These are phyloP conservation scores for Propithecus coquereli DNA, from an alignment of 2,113 vertebrate genomes.

Conservation along the genomic window DNA sequence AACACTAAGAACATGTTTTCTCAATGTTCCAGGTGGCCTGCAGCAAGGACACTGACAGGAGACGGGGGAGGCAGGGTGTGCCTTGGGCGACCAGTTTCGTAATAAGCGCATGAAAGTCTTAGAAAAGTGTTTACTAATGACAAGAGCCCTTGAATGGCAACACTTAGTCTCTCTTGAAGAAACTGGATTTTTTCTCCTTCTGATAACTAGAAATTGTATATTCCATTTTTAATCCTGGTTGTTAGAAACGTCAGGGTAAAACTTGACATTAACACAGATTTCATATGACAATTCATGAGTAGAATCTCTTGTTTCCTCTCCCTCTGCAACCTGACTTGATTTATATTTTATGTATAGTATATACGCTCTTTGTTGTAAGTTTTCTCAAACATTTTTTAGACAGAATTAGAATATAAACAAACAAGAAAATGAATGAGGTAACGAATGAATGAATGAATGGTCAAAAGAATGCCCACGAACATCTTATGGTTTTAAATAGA, in stretches of 20 bases:
- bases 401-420: constrained; percentile 3
- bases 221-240: not conserved
- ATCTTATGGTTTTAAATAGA: not conserved
- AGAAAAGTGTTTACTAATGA: not conserved
- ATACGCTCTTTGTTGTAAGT: not conserved
- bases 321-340: not conserved
- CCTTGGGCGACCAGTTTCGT: not conserved
- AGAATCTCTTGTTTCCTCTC: not conserved
- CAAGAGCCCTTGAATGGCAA: not conserved
- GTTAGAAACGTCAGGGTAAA: not conserved
- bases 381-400: not conserved
- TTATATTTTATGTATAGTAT: not conserved
- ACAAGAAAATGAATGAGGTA: not conserved
- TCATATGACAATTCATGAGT: not conserved
- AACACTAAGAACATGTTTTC: not conserved
- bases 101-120: not conserved
- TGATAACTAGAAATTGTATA: not conserved
- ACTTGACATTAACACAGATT: not conserved
- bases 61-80: rapidly evolving
- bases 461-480: not conserved
- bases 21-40: not conserved
- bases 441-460: not conserved
- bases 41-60: not conserved
- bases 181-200: not conserved
- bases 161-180: not conserved